Evolutionary conservation across 2,888 invertebrate genomes (phyloP).

Genomic region (Lypha dubia): DNA sequence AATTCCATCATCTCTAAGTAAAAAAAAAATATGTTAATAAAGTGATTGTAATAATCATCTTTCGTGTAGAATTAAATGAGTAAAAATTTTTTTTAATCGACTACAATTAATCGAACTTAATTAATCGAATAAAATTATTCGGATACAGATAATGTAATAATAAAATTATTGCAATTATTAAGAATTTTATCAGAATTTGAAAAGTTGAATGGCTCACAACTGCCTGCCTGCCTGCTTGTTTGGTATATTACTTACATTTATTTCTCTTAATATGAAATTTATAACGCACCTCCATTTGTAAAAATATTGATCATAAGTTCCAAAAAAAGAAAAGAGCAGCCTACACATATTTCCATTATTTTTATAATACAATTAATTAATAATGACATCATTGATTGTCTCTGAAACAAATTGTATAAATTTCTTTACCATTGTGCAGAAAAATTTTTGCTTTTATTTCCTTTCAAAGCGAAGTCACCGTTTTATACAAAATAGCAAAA

Average conservation of each 20-base stretch:
- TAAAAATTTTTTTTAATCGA: too few relatives aligned
- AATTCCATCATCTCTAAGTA: too few relatives aligned
- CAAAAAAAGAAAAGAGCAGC: neutral
- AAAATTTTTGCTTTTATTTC: slow-evolving; percentile 51
- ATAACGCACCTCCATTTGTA: neutral
- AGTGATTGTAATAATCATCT: neutral
- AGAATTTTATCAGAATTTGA: too few relatives aligned
- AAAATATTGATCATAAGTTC: neutral
- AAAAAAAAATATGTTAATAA: neutral
- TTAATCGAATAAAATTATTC: too few relatives aligned
- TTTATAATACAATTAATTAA: neutral
- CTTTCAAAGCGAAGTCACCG: slow-evolving; percentile 40
- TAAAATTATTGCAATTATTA: too few relatives aligned
- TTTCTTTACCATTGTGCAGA: slow-evolving; percentile 4
- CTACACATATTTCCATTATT: neutral
- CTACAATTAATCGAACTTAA: too few relatives aligned
- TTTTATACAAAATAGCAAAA: neutral
- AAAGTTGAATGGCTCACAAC: too few relatives aligned
- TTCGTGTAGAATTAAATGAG: neutral
- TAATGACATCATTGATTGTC: slow-evolving; percentile 27
- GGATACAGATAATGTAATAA: too few relatives aligned
- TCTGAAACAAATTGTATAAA: neutral
- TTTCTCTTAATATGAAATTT: too few relatives aligned
- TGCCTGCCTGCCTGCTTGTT: too few relatives aligned
- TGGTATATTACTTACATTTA: too few relatives aligned